phyloP scores from a whole-genome alignment of 2,888 invertebrate genomes.

The Stratiomys singularior region DNA sequence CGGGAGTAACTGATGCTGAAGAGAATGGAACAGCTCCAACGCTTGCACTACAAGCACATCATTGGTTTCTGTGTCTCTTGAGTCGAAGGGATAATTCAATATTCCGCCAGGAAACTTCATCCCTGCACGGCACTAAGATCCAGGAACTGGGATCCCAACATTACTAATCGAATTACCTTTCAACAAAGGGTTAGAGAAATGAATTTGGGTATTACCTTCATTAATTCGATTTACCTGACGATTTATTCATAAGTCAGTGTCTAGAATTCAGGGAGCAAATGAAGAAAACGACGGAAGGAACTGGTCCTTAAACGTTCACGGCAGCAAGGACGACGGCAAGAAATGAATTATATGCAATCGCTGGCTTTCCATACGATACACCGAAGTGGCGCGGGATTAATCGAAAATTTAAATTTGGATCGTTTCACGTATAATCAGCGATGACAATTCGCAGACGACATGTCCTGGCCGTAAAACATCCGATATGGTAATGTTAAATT shows the following conservation, averaged over 20 bases:
- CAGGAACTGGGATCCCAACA: slow-evolving; percentile 54
- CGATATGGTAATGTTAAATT: too few species aligned
- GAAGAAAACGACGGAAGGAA: slow-evolving; percentile 18
- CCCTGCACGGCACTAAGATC: slow-evolving; percentile 34
- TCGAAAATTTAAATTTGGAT: slow-evolving; percentile 50
- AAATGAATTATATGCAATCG: neutral
- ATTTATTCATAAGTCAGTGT: slow-evolving; percentile 67
- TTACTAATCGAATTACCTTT: slow-evolving; percentile 65
- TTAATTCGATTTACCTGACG: slow-evolving; percentile 67
- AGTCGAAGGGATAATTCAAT: slow-evolving; percentile 47
- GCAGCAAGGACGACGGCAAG: slow-evolving; percentile 2
- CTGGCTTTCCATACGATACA: slow-evolving; percentile 20
- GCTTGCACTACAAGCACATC: neutral
- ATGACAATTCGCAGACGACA: neutral
- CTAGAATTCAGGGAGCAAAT: slow-evolving; percentile 62
- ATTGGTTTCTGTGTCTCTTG: neutral
- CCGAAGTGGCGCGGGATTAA: slow-evolving; percentile 44
- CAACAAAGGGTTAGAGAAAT: slow-evolving; percentile 66
- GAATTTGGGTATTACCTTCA: slow-evolving; percentile 67
- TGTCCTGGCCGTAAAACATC: too few species aligned
- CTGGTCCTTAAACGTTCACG: neutral
- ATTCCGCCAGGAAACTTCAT: slow-evolving; percentile 49
- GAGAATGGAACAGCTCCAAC: neutral
- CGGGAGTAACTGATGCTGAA: slow-evolving; percentile 18
- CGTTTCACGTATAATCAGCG: slow-evolving; percentile 43